A percentile compares a stretch with the other conserved stretches of the same genome.
Conservation (phyloP, 2,888 invertebrate species). For the Cynaeus angustus region DNA sequence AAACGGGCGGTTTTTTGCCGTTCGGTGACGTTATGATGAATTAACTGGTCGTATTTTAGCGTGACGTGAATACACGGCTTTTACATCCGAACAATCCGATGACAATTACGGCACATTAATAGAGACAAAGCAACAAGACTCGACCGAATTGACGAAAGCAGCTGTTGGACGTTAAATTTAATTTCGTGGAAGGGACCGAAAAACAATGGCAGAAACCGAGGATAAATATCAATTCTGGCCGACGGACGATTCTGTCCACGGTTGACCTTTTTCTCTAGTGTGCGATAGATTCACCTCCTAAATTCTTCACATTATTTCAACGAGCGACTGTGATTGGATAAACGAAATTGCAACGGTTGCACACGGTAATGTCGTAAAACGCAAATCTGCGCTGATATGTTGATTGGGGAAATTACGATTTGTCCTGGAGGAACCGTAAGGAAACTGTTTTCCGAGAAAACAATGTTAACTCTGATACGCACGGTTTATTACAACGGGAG, state of each 20-base stretch:
- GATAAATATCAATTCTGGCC: slow-evolving; percentile 3
- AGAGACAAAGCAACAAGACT: slow-evolving; percentile 6
- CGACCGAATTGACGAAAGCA: slow-evolving; percentile 5
- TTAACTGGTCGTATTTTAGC: neutral
- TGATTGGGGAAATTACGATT: too few species aligned
- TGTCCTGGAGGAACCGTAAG: too few species aligned
- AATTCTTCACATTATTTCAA: slow-evolving; percentile 6
- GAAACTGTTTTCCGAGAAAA: too few species aligned
- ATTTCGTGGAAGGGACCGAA: slow-evolving; percentile 8
- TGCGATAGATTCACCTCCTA: slow-evolving; percentile 6
- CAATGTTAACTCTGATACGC: too few species aligned
- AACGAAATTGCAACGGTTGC: too few species aligned
- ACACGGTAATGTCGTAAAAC: too few species aligned
- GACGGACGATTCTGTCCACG: slow-evolving; percentile 6
- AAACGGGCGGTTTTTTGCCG: neutral
- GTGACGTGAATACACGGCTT: slow-evolving; percentile 2
- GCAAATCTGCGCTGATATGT: too few species aligned
- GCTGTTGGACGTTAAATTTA: slow-evolving; percentile 9
- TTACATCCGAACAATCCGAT: slow-evolving; percentile 2
- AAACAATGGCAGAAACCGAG: slow-evolving; percentile 1
- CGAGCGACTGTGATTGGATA: too few species aligned
- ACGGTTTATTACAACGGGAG: too few species aligned
- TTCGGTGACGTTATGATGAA: slow-evolving; percentile 3
- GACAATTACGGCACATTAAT: slow-evolving; percentile 16
- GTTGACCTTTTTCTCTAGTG: slow-evolving; percentile 5